Base-by-base conservation (phyloP, 2,797 vertebrate genomes). In the Antennarius maculatus region DNA sequence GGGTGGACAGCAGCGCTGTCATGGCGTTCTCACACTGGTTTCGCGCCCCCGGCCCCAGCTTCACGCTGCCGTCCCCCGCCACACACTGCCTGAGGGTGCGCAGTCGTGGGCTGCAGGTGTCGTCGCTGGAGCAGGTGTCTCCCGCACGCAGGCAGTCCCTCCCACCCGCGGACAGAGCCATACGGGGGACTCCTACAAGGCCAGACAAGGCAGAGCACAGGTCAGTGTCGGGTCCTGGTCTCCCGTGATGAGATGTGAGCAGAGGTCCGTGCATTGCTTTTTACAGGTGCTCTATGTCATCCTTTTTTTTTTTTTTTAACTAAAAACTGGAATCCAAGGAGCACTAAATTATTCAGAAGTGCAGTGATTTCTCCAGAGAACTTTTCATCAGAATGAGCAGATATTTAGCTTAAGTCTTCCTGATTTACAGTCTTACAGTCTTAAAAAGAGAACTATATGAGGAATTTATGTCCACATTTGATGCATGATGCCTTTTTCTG, bases 31-130 rank as follows among this genome's bases (percentile, higher is more conserved):
- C 92, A 48, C 96, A 97, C 88, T 97, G 95, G 91, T 87, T 97
- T 8, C 94, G 93, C 2, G 96, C 96, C 0, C 90, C 95, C 0
- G 96, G 96, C 1, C 95, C 95, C 83, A 97, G 91, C 71, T 95
- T 95, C 79, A 94, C 92, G 50, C 94, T 96, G 7, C 96, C 96
- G 0, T 95, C 95, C 27, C 96, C 96, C 0, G 96, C 96, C 62
- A 96, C 95, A 58, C 96, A 97, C 83, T 97, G 96, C 27, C 96
- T 89, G 50, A 97, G 93, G 47, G 95, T 97, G 18, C 96, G 94
- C 80, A 96, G 94, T 8, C 94, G 94, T 15, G 95, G 95, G 51
- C 96, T 97, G 93, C 96, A 97, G 60, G 91, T 81, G 39, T 96
- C 95, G 54, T 97, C 95, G 0, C 85, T 93, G 86, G 95, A 95